Evolutionary conservation across 1,140 invertebrate genomes (phyloP).

Genomic region (Lepidurus couesii): DNA sequence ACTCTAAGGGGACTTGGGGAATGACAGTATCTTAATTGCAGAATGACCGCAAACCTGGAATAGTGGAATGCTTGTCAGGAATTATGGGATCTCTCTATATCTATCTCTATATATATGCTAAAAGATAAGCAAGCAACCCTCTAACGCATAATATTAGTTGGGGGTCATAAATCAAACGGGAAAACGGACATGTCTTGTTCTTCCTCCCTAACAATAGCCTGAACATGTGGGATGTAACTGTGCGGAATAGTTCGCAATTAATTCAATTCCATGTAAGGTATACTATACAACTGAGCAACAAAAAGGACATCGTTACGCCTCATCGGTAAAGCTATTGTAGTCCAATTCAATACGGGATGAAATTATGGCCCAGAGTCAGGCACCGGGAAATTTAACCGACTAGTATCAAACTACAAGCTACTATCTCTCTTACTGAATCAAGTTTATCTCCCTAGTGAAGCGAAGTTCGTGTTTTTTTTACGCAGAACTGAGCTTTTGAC

Average conservation of each 20-base stretch:
- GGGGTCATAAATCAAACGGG: not conserved
- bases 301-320: not conserved
- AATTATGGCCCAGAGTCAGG: not conserved
- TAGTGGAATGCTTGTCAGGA: too few species aligned
- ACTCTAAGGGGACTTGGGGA: too few species aligned
- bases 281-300: not conserved
- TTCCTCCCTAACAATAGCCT: not conserved
- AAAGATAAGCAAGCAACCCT: not conserved
- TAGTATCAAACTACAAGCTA: too few species aligned
- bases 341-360: not conserved
- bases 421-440: too few species aligned
- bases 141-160: not conserved
- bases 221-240: constrained; percentile 1
- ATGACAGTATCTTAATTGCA: too few species aligned
- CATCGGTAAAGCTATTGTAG: not conserved
- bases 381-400: too few species aligned
- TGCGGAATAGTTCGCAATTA: not conserved
- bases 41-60: too few species aligned
- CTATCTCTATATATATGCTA: not conserved
- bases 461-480: too few species aligned
- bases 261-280: not conserved
- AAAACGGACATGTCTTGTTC: too few species aligned
- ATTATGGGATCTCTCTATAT: too few species aligned
- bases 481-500: too few species aligned
- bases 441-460: too few species aligned